A percentile compares a stretch with the other conserved stretches of the same genome.
These are phyloP conservation scores for Scaptomyza graminum DNA, from an alignment of 1,140 invertebrate genomes.

Conservation along the genomic window DNA sequence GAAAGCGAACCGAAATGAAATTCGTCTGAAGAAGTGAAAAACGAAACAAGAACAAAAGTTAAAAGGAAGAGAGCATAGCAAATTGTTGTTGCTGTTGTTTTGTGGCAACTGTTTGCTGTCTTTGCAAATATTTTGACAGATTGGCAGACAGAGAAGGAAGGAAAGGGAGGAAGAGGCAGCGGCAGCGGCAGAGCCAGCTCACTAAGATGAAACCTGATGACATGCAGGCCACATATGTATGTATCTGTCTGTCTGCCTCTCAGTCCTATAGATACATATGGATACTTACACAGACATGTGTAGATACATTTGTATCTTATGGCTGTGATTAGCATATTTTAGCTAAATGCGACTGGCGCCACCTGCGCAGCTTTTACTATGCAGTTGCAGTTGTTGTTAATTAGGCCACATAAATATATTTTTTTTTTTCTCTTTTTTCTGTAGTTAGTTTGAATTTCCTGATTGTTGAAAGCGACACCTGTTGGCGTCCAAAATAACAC, in stretches of 20 bases:
- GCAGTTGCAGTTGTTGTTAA: slow-evolving; percentile 1
- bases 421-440: too few species aligned
- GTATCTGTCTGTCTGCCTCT: slow-evolving; percentile 16
- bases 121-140: slow-evolving; percentile 78
- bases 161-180: too few species aligned
- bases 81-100: slow-evolving; percentile 11
- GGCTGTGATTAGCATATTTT: slow-evolving; percentile 31
- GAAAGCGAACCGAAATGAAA: slow-evolving; percentile 54
- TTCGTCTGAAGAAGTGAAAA: slow-evolving; percentile 61
- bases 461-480: neutral
- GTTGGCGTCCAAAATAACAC: neutral
- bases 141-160: slow-evolving; percentile 25
- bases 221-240: slow-evolving; percentile 48
- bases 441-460: too few species aligned
- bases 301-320: slow-evolving; percentile 22
- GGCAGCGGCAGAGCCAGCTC: neutral
- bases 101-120: slow-evolving; percentile 57
- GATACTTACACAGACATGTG: too few species aligned
- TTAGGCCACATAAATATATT: neutral
- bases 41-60: neutral
- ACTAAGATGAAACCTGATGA: slow-evolving; percentile 36
- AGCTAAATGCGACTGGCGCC: slow-evolving; percentile 38
- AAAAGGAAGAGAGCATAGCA: slow-evolving; percentile 2
- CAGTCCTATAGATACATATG: slow-evolving; percentile 10
- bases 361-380: slow-evolving; percentile 9